Percentiles rank a stretch among this genome's conserved stretches.
phyloP scores from a whole-genome alignment of 2,113 vertebrate genomes.

The Pachycephala philippinensis region DNA sequence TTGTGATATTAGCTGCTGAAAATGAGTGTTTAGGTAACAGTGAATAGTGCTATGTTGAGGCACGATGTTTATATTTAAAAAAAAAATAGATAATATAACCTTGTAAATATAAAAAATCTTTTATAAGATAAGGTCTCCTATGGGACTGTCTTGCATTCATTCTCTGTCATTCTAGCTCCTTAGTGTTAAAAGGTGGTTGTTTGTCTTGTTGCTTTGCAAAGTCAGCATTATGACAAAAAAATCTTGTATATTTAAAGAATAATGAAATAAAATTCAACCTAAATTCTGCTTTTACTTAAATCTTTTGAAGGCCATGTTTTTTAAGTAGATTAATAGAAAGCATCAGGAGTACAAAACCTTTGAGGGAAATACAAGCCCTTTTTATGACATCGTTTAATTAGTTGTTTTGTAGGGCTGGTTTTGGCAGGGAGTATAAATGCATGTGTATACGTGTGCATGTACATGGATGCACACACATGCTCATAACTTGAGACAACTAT shows the following conservation, averaged over 20 bases:
- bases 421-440: neutral
- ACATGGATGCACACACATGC: neutral
- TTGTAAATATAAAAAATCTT: neutral
- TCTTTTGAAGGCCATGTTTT: neutral
- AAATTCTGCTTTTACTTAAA: neutral
- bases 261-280: neutral
- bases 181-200: neutral
- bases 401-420: neutral
- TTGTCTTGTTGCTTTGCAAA: neutral
- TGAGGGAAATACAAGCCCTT: neutral
- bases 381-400: neutral
- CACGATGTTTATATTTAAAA: neutral
- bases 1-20: neutral
- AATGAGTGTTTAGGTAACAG: neutral
- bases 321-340: neutral
- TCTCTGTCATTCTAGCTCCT: neutral
- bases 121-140: neutral
- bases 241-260: neutral
- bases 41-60: neutral
- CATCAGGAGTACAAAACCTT: neutral
- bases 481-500: neutral
- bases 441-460: neutral
- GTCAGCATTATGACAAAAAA: neutral
- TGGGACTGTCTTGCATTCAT: neutral
- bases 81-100: neutral